Base-by-base conservation (phyloP, 30 jellyfish, hydroid and myxozoan species). In the Cassiopea andromeda region DNA sequence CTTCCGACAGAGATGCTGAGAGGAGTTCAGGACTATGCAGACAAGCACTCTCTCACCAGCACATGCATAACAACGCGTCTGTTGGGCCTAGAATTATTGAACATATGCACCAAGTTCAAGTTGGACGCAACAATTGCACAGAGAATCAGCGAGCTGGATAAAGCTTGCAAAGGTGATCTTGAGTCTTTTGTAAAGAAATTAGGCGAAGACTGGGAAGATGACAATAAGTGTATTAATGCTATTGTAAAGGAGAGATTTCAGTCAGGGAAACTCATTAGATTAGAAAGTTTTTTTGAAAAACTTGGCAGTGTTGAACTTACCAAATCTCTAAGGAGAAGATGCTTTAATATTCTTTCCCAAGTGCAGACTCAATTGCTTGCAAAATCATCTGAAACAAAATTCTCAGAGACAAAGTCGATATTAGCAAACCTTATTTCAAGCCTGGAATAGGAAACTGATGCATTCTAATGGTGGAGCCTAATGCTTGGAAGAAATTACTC, bases 171-270 rank as follows among this genome's bases (percentile, higher is more conserved):
- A 59, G 85, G 77, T 1, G 98, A 94, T 68, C 82, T 94, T 67
- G 84, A 85, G 50, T 48, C 73, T 88, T 77, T 71, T 57, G 87
- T 94, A 1, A 38, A 12, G 69, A 61, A 60, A 10, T 14, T 80
- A 14, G 94, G 93, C n/a, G 97, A 90, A 16, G 87, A 88, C 83
- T 94, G 98, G 98, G 95, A 75, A 66, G 97, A 80, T 43, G 97
- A 94, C 61, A 14, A 14, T 13, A 73, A 49, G 7, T 73, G 83
- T 18, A 45, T 94, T 4, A 84, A 90, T 48, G 9, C 18, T 2
- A 78, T 94, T 14, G 83, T 94, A 44, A 87, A 90, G 81, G 85
- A 83, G 80, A 91, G 72, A 90, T 83, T 94, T 17, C 44, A 68
- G 15, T 46, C 85, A 47, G 76, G 87, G 58, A 73, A 71, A 49